Evolutionary conservation across 2,113 vertebrate genomes (phyloP).

Genomic region (Lynx canadensis): DNA sequence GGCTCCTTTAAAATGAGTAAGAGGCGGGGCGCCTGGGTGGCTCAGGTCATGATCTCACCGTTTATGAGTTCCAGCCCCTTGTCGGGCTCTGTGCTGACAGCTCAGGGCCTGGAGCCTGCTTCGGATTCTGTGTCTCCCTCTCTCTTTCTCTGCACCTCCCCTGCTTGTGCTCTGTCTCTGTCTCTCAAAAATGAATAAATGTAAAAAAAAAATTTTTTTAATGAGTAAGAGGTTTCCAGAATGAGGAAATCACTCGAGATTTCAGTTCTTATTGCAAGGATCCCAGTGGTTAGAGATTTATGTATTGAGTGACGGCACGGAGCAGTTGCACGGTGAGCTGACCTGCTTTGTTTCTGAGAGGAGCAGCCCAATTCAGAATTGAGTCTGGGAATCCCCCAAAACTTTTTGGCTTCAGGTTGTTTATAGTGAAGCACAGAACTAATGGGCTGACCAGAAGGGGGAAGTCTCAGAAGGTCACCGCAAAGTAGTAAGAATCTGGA

Average conservation of each 20-base stretch:
- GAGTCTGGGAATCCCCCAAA: neutral
- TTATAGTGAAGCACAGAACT: neutral
- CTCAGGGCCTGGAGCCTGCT: too few species aligned
- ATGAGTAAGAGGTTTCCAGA: neutral
- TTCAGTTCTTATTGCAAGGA: neutral
- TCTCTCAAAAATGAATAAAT: too few species aligned
- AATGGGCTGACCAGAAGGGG: neutral
- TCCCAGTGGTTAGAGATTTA: neutral
- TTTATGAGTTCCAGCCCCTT: too few species aligned
- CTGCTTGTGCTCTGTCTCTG: too few species aligned
- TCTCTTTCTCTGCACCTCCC: too few species aligned
- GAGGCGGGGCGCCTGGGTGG: fast-evolving
- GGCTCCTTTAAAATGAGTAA: neutral
- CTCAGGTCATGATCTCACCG: too few species aligned
- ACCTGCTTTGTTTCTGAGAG: neutral
- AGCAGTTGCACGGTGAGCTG: neutral
- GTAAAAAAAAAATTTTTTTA: neutral
- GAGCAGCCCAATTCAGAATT: neutral
- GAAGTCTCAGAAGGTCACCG: neutral
- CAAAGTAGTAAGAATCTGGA: neutral
- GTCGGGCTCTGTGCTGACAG: too few species aligned
- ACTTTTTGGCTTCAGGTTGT: neutral
- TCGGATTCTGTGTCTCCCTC: too few species aligned
- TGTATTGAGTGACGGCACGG: neutral
- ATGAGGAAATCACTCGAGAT: neutral